Conservation (phyloP, 2,797 vertebrate genomes). For the Sandelia bainsii region DNA sequence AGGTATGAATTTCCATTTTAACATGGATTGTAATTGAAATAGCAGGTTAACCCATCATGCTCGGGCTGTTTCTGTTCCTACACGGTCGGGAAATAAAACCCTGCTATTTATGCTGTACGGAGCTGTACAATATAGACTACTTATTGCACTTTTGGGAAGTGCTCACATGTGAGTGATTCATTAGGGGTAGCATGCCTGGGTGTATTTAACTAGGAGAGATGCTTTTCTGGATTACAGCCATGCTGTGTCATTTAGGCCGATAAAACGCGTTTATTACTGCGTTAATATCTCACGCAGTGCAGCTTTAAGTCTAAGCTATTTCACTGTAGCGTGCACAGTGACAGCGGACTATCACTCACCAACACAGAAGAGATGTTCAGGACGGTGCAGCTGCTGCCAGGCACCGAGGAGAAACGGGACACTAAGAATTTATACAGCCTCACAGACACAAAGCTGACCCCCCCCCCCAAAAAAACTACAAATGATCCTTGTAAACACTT, state of each 20-base stretch:
- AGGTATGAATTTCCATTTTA: not conserved
- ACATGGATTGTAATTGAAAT: not conserved
- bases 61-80: not conserved
- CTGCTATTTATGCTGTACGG: not conserved
- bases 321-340: slow-evolving; percentile 36
- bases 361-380: slow-evolving; percentile 34
- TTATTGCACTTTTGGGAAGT: not conserved
- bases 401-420: slow-evolving; percentile 40
- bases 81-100: not conserved
- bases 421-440: slow-evolving; percentile 24
- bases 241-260: not conserved
- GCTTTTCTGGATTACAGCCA: not conserved
- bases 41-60: not conserved
- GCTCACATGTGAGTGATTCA: not conserved
- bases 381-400: slow-evolving; percentile 39
- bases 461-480: not conserved
- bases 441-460: slow-evolving; percentile 1
- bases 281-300: not conserved
- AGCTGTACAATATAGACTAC: not conserved
- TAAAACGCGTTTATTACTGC: slow-evolving; percentile 3
- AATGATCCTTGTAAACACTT: not conserved
- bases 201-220: not conserved
- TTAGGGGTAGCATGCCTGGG: not conserved
- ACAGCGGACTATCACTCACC: slow-evolving; percentile 50
- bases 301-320: slow-evolving; percentile 2